Evolutionary conservation across 2,888 invertebrate species (phyloP), one percentile per base, ranked within the genome.

Genomic region (Lissocephala sabroskyi): DNA sequence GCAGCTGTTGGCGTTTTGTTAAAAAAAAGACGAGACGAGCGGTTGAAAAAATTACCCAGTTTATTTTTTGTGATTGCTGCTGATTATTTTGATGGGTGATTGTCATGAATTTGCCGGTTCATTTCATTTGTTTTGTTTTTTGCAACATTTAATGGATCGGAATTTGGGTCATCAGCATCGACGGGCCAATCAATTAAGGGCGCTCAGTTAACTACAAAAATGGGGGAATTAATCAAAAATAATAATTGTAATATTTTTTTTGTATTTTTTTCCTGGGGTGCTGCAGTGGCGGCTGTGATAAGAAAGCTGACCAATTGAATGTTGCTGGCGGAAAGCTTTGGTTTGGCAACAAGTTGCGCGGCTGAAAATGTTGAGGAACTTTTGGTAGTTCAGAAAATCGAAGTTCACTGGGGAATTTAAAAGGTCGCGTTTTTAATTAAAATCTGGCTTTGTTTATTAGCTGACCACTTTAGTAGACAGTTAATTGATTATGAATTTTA

Each of bases 21-120:
- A 44, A 52, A 67, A 60, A 73, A 67, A 16, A 35, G 13, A 16
- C 13, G 14, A 16, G 14, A 16, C 10, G 2, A 13, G 16, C 14
- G 10, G 9, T 14, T 14, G 9, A 16, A 35, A 32, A 32, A 32
- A 35, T 7, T 76, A 45, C 45, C 44, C 37, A 49, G 64, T 44
- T 51, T 37, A 35, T 35, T 26, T 39, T 30, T 44, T 49, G 45
- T 68, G 57, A 74, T 76, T 76, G 76, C 48, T 53, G 47, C 53
- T 56, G 51, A 73, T 70, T 65, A 55, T 56, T 70, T 45, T 49
- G 68, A 76, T 73, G 45, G 49, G 45, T 48, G 64, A 60, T 68
- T 61, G 56, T 73, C 58, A 68, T 58, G 56, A 49, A 58, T 52
- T 52, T 35, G 3, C 10, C 44, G 42, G 3, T 23, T 23, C 43